Base-by-base conservation (phyloP, 2,113 vertebrate genomes). In the Hucho hucho region DNA sequence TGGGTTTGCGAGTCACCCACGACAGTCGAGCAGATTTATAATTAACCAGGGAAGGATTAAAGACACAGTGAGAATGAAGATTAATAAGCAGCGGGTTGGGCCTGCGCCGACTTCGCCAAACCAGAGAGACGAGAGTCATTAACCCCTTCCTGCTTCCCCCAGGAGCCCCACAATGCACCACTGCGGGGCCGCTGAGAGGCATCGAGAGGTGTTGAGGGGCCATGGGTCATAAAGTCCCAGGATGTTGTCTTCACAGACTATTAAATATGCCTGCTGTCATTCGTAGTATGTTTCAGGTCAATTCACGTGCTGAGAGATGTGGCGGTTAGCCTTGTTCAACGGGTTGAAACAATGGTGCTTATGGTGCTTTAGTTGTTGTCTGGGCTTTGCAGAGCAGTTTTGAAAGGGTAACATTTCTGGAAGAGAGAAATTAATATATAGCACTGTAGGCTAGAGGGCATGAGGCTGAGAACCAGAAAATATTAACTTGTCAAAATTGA, bases 21-120 rank as follows among this genome's bases (percentile, higher is more conserved):
- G 86, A 89, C 88, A 93, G 89, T 89, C 83, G 82, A 84, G 80
- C 65, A 79, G 88, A 90, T 90, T 89, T 91, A 89, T 91, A 92
- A 93, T 92, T 92, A 91, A 90, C 87, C 79, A 87, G 79, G 75
- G 20, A 5, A 80, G 88, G 88, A 86, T 90, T 87, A 81, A 88
- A 87, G 76, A 85, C 87, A 84, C 67, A 78, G 66, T 70, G 28
- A 73, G 81, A 76, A 83, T 89, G 74, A 86, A 90, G 90, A 92
- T 89, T 87, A 90, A 92, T 83, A 75, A 80, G 72, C 83, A 86
- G 84, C 83, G 77, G 86, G 81, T 73, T 66, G 2, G 75, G 81
- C 76, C 79, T 82, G 84, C 77, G 74, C 74, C 79, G 83, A 85
- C 81, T 73, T 81, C 84, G 85, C 85, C 84, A 78, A 84, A 90